These are phyloP conservation scores for Macheiramphus alcinus DNA, from an alignment of 2,113 vertebrate species.

Conservation along the genomic window DNA sequence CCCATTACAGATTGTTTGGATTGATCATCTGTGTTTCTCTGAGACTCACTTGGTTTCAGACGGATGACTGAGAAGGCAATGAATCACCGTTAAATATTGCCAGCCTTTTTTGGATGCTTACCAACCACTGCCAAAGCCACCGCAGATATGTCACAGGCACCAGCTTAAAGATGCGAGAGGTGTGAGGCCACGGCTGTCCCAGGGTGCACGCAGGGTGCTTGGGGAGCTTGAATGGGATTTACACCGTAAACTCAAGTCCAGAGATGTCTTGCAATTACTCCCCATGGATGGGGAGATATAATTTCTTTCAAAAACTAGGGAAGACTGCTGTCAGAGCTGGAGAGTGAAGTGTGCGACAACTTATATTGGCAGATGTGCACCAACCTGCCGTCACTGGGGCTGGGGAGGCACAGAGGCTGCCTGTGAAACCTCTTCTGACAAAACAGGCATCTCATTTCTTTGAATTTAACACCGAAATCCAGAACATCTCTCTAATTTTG, in stretches of 20 bases:
- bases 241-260: neutral
- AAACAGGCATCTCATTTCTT: neutral
- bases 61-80: neutral
- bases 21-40: neutral
- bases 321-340: neutral
- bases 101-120: neutral
- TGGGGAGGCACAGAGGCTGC: neutral
- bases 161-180: neutral
- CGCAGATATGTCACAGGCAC: neutral
- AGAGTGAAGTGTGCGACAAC: too few species aligned
- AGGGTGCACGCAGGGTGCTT: neutral
- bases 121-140: neutral
- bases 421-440: neutral
- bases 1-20: neutral
- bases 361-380: neutral
- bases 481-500: neutral
- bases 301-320: neutral
- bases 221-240: neutral
- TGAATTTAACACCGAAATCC: neutral
- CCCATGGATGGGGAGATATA: neutral
- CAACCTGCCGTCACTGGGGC: neutral
- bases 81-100: neutral
- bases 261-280: neutral
- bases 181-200: neutral
- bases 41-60: neutral